Evolutionary conservation across 1,140 invertebrate genomes (phyloP), one percentile per base, ranked within the genome.

Genomic region (Drosophila sp.): DNA sequence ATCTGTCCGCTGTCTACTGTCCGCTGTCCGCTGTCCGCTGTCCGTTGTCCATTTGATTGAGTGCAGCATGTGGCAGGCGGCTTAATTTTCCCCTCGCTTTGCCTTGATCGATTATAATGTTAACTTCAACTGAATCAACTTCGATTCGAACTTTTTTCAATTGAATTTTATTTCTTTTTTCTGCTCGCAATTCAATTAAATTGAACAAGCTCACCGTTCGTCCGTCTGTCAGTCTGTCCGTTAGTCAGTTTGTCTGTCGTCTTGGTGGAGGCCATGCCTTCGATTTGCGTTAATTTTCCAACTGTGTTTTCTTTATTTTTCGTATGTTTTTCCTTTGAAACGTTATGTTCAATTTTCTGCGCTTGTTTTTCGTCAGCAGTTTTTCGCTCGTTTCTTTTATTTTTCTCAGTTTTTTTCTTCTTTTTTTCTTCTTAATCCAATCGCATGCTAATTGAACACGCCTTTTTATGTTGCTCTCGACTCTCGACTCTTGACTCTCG

Each of bases 21-120:
- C n/a, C n/a, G n/a, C n/a, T n/a, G n/a, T 53, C 54, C 25, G 29
- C n/a, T 48, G 41, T 9, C 56, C 50, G 56, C 16, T 63, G 72
- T 78, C 56, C 70, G 41, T 57, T 21, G 21, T 21, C 21, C 21
- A 21, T 61, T 83, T 83, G 83, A 89, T 82, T 89, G 84, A 89
- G 83, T 89, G 59, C 79, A 82, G 74, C 77, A 76, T 71, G 72
- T 59, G 69, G 62, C 62, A 51, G 25, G 54, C 43, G 62, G 36
- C 73, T 77, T 59, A 50, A 73, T 76, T 73, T 84, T 79, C 77
- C 73, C 77, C 78, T 89, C 72, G 79, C 76, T 89, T 87, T 79
- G 80, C 83, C 83, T 87, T 89, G 83, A 89, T 89, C 83, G 83
- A 89, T 89, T 89, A 89, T 89, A 89, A 89, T 89, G 84, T 89